Conservation (phyloP, 2,888 invertebrate genomes). For the Disparrhopalites patrizii region DNA sequence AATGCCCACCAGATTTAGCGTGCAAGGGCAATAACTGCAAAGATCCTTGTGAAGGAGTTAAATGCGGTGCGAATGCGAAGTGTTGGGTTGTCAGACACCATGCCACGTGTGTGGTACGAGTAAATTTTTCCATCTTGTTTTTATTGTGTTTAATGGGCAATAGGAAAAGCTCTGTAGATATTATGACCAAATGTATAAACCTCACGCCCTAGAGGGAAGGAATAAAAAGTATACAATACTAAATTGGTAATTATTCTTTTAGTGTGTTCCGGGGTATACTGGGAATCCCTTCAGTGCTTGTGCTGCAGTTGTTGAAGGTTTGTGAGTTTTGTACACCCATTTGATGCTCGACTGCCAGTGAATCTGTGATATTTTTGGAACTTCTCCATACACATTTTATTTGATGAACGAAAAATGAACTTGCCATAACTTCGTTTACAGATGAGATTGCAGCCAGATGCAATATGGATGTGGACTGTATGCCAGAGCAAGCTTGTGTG, state of each 20-base stretch:
- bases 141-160: too few relatives aligned
- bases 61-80: slow-evolving; percentile 47
- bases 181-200: too few relatives aligned
- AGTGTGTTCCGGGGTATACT: slow-evolving; percentile 40
- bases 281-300: slow-evolving; percentile 47
- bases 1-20: slow-evolving; percentile 47
- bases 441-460: slow-evolving; percentile 48
- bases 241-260: not conserved
- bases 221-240: not conserved
- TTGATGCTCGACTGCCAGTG: too few relatives aligned
- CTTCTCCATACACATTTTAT: too few relatives aligned
- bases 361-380: too few relatives aligned
- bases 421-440: slow-evolving; percentile 4
- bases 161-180: too few relatives aligned
- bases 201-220: too few relatives aligned
- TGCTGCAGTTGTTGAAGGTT: slow-evolving; percentile 47
- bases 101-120: slow-evolving; percentile 41
- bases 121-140: too few relatives aligned
- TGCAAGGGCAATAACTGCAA: slow-evolving; percentile 43
- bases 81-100: slow-evolving; percentile 48
- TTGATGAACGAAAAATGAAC: not conserved
- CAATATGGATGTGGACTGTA: slow-evolving; percentile 47
- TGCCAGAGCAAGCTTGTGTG: slow-evolving; percentile 43
- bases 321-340: not conserved
- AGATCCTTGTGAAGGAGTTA: slow-evolving; percentile 46